Evolutionary conservation across 2,888 invertebrate genomes (phyloP).

Genomic region (Torymus auratus): DNA sequence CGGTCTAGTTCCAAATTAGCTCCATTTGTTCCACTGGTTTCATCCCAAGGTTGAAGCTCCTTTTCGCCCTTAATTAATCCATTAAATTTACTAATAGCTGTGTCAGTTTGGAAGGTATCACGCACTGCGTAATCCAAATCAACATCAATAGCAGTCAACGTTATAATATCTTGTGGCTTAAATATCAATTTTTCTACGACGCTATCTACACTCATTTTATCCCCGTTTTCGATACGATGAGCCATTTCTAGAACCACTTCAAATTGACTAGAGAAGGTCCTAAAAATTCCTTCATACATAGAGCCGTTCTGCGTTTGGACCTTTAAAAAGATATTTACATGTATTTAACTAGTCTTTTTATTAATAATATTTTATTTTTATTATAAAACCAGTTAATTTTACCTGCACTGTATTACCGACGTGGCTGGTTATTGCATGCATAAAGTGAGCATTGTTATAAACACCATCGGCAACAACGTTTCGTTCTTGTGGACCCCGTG

Average conservation of each 20-base stretch:
- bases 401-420: constrained; percentile 89
- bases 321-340: constrained; percentile 64
- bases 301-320: constrained; percentile 90
- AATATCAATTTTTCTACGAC: constrained; percentile 90
- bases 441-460: constrained; percentile 92
- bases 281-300: constrained; percentile 92
- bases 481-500: constrained; percentile 78
- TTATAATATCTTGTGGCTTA: constrained; percentile 89
- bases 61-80: constrained; percentile 85
- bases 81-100: constrained; percentile 92
- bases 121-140: constrained; percentile 93
- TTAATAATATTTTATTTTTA: neutral
- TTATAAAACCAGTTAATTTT: neutral
- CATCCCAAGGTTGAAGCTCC: constrained; percentile 94
- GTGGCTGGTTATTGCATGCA: constrained; percentile 91
- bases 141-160: constrained; percentile 88
- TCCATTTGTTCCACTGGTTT: constrained; percentile 79
- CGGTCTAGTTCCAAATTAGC: constrained; percentile 85
- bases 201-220: constrained; percentile 82
- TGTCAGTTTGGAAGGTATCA: constrained; percentile 93
- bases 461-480: constrained; percentile 88
- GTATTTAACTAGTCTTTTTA: neutral
- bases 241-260: constrained; percentile 93
- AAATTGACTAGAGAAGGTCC: constrained; percentile 92
- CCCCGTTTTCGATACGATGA: constrained; percentile 86